These are phyloP conservation scores for Valencia hispanica DNA, from an alignment of 2,797 vertebrate species.

Conservation along the genomic window DNA sequence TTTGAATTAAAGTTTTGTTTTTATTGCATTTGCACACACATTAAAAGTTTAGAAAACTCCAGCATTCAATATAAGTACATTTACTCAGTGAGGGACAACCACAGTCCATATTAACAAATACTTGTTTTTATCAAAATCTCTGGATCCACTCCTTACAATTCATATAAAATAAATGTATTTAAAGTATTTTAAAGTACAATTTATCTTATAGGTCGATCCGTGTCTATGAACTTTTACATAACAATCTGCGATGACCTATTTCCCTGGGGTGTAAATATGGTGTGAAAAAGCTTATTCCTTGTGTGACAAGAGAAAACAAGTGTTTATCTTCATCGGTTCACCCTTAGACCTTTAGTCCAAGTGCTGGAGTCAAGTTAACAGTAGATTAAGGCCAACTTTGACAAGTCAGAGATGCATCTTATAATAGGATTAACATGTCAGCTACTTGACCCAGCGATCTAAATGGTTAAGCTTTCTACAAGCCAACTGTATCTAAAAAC, in stretches of 20 bases:
- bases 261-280: background rate
- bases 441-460: conserved; percentile 75
- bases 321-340: background rate
- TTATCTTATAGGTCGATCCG: background rate
- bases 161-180: background rate
- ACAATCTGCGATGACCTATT: background rate
- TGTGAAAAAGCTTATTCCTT: background rate
- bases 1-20: background rate
- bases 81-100: background rate
- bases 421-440: conserved; percentile 72
- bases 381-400: conserved; percentile 70
- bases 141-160: background rate
- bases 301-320: background rate
- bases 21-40: background rate
- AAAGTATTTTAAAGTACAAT: too few relatives aligned
- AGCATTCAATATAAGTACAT: background rate
- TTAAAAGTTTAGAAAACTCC: too few relatives aligned
- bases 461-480: conserved; percentile 59
- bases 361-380: conserved; percentile 42
- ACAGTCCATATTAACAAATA: too few relatives aligned
- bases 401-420: conserved; percentile 57
- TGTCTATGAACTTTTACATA: background rate
- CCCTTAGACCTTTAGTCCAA: conserved; percentile 14
- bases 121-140: background rate
- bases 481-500: conserved; percentile 49